Percentiles rank a stretch among this genome's conserved stretches.
These are phyloP conservation scores for Drosophila lacertosa DNA, from an alignment of 1,140 invertebrate genomes.

Conservation along the genomic window DNA sequence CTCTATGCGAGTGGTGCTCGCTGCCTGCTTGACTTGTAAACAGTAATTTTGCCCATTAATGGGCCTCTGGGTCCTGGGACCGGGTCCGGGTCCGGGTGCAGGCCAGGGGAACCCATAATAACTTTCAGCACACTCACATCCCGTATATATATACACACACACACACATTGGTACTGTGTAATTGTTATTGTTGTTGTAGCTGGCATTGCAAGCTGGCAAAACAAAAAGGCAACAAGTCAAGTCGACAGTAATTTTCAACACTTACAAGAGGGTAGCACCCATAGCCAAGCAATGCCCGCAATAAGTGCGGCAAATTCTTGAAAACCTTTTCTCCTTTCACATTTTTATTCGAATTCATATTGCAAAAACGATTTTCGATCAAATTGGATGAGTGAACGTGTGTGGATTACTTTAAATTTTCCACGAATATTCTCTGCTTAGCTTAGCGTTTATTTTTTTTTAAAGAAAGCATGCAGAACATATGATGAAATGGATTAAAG, in stretches of 20 bases:
- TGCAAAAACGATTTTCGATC: background rate
- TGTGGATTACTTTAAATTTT: background rate
- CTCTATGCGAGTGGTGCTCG: conserved; percentile 4
- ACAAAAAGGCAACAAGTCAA: conserved; percentile 82
- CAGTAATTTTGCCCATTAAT: conserved; percentile 82
- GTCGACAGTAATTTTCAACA: conserved; percentile 82
- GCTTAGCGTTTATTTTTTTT: background rate
- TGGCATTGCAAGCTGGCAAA: conserved; percentile 39
- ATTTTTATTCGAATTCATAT: background rate
- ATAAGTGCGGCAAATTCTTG: conserved; percentile 45
- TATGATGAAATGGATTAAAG: conserved; percentile 32
- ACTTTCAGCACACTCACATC: conserved; percentile 50
- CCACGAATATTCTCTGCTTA: no score
- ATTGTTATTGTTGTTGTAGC: conserved; percentile 56
- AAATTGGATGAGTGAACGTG: background rate
- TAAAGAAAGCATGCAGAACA: conserved; percentile 11
- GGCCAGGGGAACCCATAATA: conserved; percentile 45
- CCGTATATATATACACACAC: conserved; percentile 12
- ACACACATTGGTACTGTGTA: conserved; percentile 20
- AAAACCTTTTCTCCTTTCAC: conserved; percentile 42
- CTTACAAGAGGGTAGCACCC: conserved; percentile 61
- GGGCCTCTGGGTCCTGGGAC: conserved; percentile 49
- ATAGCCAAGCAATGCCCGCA: conserved; percentile 51
- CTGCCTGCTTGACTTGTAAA: conserved; percentile 71
- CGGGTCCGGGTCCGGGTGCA: conserved; percentile 23